Evolutionary conservation across 2,113 vertebrate species (phyloP).

Genomic region (Haemorhous mexicanus): DNA sequence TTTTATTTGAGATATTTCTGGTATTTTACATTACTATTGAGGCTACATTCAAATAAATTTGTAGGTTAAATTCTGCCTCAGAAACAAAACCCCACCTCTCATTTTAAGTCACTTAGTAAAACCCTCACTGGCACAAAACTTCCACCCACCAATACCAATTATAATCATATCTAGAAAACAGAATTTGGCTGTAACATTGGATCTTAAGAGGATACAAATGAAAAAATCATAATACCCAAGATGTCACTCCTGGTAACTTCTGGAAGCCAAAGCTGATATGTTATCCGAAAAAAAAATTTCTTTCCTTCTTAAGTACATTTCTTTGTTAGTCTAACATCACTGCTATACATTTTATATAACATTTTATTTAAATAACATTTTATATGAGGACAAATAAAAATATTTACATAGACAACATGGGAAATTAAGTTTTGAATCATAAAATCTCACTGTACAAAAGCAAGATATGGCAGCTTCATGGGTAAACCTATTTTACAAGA

Average conservation of each 20-base stretch:
- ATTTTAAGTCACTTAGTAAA: neutral
- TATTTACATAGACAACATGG: neutral
- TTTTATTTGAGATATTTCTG: conserved; percentile 18
- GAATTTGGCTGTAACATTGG: neutral
- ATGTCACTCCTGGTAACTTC: neutral
- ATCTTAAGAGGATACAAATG: neutral
- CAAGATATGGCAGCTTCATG: neutral
- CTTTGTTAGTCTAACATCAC: neutral
- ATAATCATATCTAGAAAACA: neutral
- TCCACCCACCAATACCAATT: neutral
- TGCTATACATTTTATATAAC: neutral
- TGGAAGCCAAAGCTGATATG: neutral
- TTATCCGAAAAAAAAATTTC: neutral
- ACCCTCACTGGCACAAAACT: neutral
- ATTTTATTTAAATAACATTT: neutral
- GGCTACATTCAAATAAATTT: neutral
- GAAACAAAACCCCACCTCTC: neutral
- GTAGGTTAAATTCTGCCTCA: neutral
- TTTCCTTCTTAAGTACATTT: neutral
- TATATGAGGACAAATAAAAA: neutral
- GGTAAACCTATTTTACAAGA: neutral
- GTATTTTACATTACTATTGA: neutral
- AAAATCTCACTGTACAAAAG: neutral
- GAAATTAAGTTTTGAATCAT: neutral
- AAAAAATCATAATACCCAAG: neutral